phyloP scores from a whole-genome alignment of 1,140 invertebrate genomes.

The Zaprionus lachaisei region DNA sequence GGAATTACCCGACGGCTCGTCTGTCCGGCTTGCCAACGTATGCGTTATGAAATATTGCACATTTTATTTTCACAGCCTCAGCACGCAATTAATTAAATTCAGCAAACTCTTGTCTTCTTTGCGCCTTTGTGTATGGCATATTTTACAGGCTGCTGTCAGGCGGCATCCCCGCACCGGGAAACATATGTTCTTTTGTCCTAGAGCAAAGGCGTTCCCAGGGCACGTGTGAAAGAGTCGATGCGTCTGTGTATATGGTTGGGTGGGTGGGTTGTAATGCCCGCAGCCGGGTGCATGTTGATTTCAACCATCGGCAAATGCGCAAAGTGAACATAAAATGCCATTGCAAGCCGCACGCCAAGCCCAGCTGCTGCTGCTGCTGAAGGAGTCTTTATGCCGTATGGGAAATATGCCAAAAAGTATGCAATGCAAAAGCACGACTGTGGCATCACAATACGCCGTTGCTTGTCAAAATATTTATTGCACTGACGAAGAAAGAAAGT shows the following conservation, averaged over 20 bases:
- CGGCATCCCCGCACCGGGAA: slow-evolving; percentile 1
- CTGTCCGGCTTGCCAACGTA: not conserved
- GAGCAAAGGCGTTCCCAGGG: slow-evolving; percentile 18
- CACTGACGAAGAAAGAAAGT: slow-evolving; percentile 32
- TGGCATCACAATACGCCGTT: slow-evolving; percentile 24
- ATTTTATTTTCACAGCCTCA: slow-evolving; percentile 30
- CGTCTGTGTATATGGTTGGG: slow-evolving; percentile 11
- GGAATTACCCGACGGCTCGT: slow-evolving; percentile 25
- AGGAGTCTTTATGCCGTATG: slow-evolving; percentile 28
- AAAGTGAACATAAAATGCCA: slow-evolving; percentile 57
- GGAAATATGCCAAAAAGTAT: slow-evolving; percentile 72
- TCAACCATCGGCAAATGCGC: slow-evolving; percentile 69
- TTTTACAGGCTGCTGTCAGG: slow-evolving; percentile 27
- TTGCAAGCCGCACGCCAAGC: slow-evolving; percentile 1
- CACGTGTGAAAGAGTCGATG: not conserved
- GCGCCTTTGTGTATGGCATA: slow-evolving; percentile 51
- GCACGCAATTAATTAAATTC: slow-evolving; percentile 56
- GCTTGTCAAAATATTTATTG: slow-evolving; percentile 55
- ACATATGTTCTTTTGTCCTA: slow-evolving; percentile 57
- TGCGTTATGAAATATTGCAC: slow-evolving; percentile 9
- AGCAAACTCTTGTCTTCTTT: slow-evolving; percentile 34
- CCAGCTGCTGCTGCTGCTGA: slow-evolving; percentile 6
- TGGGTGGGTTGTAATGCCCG: slow-evolving; percentile 21
- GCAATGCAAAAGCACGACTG: slow-evolving; percentile 65
- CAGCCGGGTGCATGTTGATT: slow-evolving; percentile 59